Percentiles rank a stretch among this genome's conserved stretches.
These are phyloP conservation scores for Epinephelus lanceolatus DNA, from an alignment of 2,113 vertebrate genomes.

Conservation along the genomic window DNA sequence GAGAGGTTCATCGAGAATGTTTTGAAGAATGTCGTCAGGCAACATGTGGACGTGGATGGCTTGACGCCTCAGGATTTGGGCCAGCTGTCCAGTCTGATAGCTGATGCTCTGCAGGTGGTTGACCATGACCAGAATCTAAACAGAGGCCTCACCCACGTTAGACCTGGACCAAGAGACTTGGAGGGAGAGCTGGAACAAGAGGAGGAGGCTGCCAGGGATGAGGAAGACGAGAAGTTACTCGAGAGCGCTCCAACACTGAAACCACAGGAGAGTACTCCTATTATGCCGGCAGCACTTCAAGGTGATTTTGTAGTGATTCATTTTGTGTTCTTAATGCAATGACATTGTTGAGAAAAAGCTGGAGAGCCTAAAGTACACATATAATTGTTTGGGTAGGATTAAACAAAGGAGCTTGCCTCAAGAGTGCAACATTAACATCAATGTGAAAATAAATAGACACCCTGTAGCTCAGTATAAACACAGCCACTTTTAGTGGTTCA, in stretches of 20 bases:
- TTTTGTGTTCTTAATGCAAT: slow-evolving; percentile 35
- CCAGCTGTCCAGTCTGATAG: slow-evolving; percentile 84
- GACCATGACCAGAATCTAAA: slow-evolving; percentile 56
- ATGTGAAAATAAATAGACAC: slow-evolving; percentile 35
- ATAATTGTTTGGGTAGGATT: slow-evolving; percentile 13
- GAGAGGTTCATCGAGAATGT: slow-evolving; percentile 88
- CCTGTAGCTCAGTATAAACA: slow-evolving; percentile 20
- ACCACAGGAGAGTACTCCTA: slow-evolving; percentile 36
- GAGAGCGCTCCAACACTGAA: slow-evolving; percentile 37
- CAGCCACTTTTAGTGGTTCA: slow-evolving; percentile 22
- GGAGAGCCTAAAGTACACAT: slow-evolving; percentile 2
- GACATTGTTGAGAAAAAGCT: slow-evolving; percentile 26
- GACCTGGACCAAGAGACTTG: slow-evolving; percentile 65
- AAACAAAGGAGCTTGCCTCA: not conserved
- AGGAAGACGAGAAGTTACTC: slow-evolving; percentile 13
- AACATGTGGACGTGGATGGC: slow-evolving; percentile 83
- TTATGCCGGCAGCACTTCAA: slow-evolving; percentile 29
- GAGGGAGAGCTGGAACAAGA: slow-evolving; percentile 45
- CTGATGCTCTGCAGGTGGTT: slow-evolving; percentile 82
- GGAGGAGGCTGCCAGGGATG: slow-evolving; percentile 33
- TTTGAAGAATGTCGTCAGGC: slow-evolving; percentile 85
- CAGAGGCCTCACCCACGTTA: slow-evolving; percentile 2
- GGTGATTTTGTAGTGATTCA: slow-evolving; percentile 58
- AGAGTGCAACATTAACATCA: slow-evolving; percentile 41
- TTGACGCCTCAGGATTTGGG: slow-evolving; percentile 85